Conservation (phyloP, 2,113 vertebrate genomes). For the Rhinolophus ferrumequinum region DNA sequence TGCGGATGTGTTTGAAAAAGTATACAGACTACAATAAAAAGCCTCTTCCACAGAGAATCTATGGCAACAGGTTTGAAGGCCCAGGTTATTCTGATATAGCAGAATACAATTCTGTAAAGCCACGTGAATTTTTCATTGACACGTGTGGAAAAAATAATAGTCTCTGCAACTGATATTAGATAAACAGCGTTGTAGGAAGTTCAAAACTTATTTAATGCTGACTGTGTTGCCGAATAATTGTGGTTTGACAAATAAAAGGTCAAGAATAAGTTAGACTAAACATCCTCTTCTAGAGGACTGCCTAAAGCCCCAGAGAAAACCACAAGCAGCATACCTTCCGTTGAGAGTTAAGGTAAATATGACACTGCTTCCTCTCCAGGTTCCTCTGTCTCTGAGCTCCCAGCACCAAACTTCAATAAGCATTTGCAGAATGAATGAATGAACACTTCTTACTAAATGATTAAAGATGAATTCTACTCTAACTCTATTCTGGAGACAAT, state of each 20-base stretch:
- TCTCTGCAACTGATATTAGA: background rate
- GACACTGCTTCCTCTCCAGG: background rate
- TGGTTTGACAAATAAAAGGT: constrained; percentile 37
- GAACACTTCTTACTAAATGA: background rate
- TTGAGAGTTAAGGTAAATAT: background rate
- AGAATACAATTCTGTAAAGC: background rate
- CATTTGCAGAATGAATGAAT: background rate
- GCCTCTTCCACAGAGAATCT: background rate
- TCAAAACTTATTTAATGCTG: background rate
- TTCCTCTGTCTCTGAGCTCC: background rate
- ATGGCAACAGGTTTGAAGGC: background rate
- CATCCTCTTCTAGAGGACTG: background rate
- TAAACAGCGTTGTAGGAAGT: constrained; percentile 6
- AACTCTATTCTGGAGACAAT: background rate
- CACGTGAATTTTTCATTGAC: background rate
- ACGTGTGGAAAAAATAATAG: background rate
- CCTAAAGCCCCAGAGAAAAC: background rate
- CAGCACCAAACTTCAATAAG: background rate
- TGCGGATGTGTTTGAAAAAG: background rate
- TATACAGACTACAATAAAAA: background rate
- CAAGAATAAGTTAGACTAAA: constrained; percentile 28
- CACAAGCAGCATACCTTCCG: background rate
- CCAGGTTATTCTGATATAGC: background rate
- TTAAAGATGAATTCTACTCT: background rate
- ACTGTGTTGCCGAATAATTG: background rate